A percentile compares a stretch with the other conserved stretches of the same genome.
Evolutionary conservation across 2,113 vertebrate genomes (phyloP).

Genomic region (Malurus cyaneus): DNA sequence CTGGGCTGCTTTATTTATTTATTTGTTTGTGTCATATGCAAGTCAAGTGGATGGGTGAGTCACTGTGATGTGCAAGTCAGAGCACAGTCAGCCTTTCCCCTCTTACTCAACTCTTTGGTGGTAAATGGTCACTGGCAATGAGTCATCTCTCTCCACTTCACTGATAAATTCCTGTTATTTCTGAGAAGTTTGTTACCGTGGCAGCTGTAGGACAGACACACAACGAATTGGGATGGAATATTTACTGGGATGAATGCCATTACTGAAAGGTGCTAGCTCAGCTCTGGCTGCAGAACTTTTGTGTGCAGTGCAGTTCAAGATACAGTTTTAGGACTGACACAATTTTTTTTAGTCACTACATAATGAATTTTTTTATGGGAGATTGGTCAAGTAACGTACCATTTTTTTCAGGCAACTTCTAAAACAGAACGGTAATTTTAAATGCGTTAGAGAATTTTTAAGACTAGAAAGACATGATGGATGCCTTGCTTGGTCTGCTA

Average conservation of each 20-base stretch:
- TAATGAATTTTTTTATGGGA: not conserved
- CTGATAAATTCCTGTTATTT: not conserved
- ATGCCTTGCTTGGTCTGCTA: not conserved
- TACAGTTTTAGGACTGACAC: not conserved
- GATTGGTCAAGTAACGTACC: not conserved
- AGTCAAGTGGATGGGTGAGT: slow-evolving; percentile 33
- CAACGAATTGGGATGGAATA: not conserved
- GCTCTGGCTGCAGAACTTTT: not conserved
- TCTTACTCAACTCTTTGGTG: not conserved
- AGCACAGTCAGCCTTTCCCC: not conserved
- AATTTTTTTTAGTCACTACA: not conserved
- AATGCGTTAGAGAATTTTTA: not conserved
- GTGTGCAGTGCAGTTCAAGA: not conserved
- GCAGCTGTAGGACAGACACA: not conserved
- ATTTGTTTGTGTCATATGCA: not conserved
- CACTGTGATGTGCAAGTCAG: not conserved
- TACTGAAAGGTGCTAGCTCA: not conserved
- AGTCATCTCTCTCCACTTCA: not conserved
- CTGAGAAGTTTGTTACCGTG: not conserved
- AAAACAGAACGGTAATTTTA: not conserved
- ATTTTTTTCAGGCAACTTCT: not conserved
- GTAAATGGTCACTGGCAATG: not conserved
- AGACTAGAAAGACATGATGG: not conserved
- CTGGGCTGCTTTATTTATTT: not conserved
- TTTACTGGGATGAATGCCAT: not conserved